Evolutionary conservation across 2,113 vertebrate species (phyloP).

Genomic region (Microcebus jonahi): DNA sequence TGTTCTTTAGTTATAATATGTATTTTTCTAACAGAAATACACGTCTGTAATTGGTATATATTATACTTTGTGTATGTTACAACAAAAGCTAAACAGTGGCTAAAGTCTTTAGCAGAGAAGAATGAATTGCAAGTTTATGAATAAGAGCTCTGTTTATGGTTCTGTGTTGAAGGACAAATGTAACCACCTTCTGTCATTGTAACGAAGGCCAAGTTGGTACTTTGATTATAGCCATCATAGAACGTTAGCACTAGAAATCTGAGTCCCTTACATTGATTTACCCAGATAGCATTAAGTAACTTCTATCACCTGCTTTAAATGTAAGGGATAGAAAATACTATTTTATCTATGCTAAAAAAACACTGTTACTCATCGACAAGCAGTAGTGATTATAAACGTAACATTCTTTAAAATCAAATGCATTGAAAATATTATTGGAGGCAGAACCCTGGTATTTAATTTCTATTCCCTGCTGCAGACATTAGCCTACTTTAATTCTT

Average conservation of each 20-base stretch:
- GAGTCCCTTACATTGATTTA: slow-evolving; percentile 18
- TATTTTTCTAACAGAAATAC: slow-evolving; percentile 82
- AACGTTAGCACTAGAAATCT: neutral
- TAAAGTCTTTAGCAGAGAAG: slow-evolving; percentile 81
- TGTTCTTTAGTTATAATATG: slow-evolving; percentile 81
- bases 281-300: neutral
- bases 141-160: neutral
- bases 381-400: slow-evolving; percentile 12
- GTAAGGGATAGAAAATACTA: slow-evolving; percentile 59
- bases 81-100: slow-evolving; percentile 68
- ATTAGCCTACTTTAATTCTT: slow-evolving; percentile 69
- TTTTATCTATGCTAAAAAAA: slow-evolving; percentile 58
- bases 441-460: slow-evolving; percentile 57
- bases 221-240: neutral
- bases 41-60: slow-evolving; percentile 78
- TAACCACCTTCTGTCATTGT: slow-evolving; percentile 4
- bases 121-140: slow-evolving; percentile 55
- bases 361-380: slow-evolving; percentile 8
- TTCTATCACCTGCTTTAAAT: neutral
- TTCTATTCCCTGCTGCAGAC: slow-evolving; percentile 74
- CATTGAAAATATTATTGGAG: slow-evolving; percentile 40
- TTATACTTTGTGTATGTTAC: slow-evolving; percentile 78
- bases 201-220: neutral
- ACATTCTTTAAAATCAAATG: slow-evolving; percentile 60
- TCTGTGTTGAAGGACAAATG: neutral